phyloP scores from a whole-genome alignment of 2,113 vertebrate species.

The Dicaeum eximium region DNA sequence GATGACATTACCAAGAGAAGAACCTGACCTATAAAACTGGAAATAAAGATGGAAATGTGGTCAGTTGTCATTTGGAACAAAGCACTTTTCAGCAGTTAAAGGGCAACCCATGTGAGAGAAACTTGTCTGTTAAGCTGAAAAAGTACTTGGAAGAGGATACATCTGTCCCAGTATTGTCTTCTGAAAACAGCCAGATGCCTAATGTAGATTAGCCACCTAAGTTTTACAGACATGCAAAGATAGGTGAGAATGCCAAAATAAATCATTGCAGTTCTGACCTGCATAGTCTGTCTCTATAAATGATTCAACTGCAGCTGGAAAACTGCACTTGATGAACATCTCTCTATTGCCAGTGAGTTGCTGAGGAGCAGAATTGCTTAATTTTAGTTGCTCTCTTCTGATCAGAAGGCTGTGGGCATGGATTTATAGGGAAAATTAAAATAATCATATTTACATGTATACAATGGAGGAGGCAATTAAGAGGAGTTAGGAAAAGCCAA shows the following conservation, averaged over 20 bases:
- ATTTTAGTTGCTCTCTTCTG: not conserved
- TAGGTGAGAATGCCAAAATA: not conserved
- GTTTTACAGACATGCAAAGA: not conserved
- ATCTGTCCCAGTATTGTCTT: not conserved
- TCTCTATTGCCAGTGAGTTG: not conserved
- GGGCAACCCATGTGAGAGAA: not conserved
- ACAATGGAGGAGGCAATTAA: slow-evolving; percentile 11
- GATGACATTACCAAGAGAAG: not conserved
- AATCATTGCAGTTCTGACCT: not conserved
- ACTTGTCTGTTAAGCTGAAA: not conserved
- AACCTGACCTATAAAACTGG: not conserved
- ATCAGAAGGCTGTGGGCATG: not conserved
- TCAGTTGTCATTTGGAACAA: not conserved
- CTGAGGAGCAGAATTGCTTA: not conserved
- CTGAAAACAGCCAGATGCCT: not conserved
- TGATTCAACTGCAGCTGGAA: not conserved
- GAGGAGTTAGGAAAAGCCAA: not conserved
- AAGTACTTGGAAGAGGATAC: not conserved
- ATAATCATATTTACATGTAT: not conserved
- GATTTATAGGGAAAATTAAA: not conserved
- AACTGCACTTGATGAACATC: not conserved
- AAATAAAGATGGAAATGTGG: not conserved
- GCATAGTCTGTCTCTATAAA: not conserved
- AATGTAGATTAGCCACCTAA: not conserved
- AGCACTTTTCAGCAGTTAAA: not conserved